phyloP scores from a whole-genome alignment of 2,797 vertebrate species.

The Mus caroli region DNA sequence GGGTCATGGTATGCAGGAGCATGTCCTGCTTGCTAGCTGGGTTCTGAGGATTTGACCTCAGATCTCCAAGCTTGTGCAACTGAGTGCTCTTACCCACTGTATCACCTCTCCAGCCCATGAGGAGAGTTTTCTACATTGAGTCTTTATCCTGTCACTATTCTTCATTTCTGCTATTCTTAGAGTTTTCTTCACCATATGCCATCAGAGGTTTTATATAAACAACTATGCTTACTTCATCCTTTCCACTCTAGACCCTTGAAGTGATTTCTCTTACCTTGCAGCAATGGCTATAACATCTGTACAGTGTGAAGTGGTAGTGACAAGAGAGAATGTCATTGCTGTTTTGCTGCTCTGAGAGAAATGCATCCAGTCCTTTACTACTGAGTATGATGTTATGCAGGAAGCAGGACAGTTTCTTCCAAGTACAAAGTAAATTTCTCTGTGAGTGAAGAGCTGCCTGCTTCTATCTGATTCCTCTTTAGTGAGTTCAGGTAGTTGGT shows the following conservation, averaged over 20 bases:
- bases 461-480: not conserved
- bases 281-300: not conserved
- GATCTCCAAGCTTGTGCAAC: too few species aligned
- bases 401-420: not conserved
- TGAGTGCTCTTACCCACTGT: not conserved
- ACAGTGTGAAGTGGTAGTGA: not conserved
- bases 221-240: not conserved
- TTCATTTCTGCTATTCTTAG: not conserved
- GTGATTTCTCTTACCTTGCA: not conserved
- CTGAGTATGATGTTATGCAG: not conserved
- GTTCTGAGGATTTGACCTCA: not conserved
- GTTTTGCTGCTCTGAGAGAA: not conserved
- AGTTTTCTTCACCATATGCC: not conserved
- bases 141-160: not conserved
- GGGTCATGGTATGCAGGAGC: not conserved
- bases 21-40: not conserved
- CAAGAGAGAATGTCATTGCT: not conserved
- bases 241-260: not conserved
- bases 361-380: not conserved
- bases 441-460: not conserved
- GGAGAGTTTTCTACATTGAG: not conserved
- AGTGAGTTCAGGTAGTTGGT: not conserved
- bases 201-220: not conserved
- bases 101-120: too few species aligned
- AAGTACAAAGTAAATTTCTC: not conserved